These are phyloP conservation scores for Steinernema khuongi DNA, from an alignment of 1,140 invertebrate genomes.

Conservation along the genomic window DNA sequence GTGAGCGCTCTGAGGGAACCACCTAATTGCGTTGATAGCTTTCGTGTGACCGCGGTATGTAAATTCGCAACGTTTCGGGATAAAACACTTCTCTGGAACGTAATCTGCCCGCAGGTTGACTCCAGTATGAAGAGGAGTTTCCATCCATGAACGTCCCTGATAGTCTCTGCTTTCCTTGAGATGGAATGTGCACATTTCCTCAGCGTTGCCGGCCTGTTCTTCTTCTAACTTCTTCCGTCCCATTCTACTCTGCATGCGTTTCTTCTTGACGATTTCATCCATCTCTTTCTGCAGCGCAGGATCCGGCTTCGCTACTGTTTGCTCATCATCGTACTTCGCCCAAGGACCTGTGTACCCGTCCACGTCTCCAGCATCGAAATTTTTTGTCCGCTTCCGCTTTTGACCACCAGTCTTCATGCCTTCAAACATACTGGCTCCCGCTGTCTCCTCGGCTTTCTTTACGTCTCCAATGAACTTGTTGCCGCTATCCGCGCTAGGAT, in stretches of 20 bases:
- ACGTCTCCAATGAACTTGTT: constrained; percentile 47
- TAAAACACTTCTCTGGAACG: constrained; percentile 88
- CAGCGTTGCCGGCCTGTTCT: constrained; percentile 59
- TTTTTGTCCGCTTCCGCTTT: constrained; percentile 82
- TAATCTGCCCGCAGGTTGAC: constrained; percentile 85
- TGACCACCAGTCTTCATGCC: constrained; percentile 60
- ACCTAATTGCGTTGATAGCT: constrained; percentile 87
- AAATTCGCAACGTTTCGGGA: constrained; percentile 74
- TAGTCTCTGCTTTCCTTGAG: constrained; percentile 91
- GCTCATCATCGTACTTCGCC: constrained; percentile 87
- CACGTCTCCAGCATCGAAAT: constrained; percentile 83
- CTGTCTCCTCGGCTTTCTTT: constrained; percentile 40
- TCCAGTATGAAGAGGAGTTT: constrained; percentile 87
- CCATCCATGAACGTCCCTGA: constrained; percentile 87
- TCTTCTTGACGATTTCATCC: constrained; percentile 74
- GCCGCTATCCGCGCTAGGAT: constrained; percentile 75
- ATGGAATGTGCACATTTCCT: constrained; percentile 90
- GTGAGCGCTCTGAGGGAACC: constrained; percentile 91
- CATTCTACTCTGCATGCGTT: constrained; percentile 44
- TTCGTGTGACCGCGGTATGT: constrained; percentile 96
- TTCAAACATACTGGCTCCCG: constrained; percentile 51
- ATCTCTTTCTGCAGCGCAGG: constrained; percentile 82
- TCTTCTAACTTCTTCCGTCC: constrained; percentile 45
- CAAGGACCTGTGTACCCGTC: constrained; percentile 79
- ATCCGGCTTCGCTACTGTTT: constrained; percentile 76